Evolutionary conservation across 2,797 vertebrate species (phyloP).

Genomic region (Tamandua tetradactyla): DNA sequence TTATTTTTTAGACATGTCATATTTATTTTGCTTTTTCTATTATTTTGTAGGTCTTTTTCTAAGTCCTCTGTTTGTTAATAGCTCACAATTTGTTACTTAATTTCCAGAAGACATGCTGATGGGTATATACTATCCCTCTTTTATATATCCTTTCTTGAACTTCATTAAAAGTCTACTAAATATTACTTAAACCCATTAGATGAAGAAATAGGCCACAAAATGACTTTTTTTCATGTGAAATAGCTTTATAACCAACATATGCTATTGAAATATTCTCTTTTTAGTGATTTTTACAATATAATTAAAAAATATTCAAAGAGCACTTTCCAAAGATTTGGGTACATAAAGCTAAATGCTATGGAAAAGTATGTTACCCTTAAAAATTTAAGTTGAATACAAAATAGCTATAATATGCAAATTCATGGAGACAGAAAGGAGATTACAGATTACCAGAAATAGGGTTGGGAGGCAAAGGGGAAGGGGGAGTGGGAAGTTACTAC

Average conservation of each 20-base stretch:
- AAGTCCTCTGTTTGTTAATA: background rate
- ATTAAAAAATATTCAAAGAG: background rate
- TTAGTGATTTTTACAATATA: background rate
- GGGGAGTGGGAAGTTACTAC: no score
- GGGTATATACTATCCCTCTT: background rate
- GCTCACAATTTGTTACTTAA: background rate
- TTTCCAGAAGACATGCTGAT: background rate
- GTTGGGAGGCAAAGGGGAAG: no score
- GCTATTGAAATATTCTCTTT: background rate
- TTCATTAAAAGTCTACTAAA: background rate
- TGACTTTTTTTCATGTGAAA: background rate
- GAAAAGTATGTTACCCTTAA: background rate
- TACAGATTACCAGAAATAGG: no score
- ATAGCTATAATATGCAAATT: no score
- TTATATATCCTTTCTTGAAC: constrained; percentile 1
- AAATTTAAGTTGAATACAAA: constrained; percentile 3
- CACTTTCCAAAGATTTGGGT: background rate
- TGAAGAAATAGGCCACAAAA: background rate
- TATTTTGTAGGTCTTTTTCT: background rate
- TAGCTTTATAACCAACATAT: background rate
- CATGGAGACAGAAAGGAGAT: no score
- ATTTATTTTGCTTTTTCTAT: background rate
- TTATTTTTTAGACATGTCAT: background rate
- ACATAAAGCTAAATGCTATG: background rate
- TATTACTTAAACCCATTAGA: background rate